Evolutionary conservation across 35 echinoderm and acorn worm species (phyloP).

Genomic region (Ophiothrix spiculata): DNA sequence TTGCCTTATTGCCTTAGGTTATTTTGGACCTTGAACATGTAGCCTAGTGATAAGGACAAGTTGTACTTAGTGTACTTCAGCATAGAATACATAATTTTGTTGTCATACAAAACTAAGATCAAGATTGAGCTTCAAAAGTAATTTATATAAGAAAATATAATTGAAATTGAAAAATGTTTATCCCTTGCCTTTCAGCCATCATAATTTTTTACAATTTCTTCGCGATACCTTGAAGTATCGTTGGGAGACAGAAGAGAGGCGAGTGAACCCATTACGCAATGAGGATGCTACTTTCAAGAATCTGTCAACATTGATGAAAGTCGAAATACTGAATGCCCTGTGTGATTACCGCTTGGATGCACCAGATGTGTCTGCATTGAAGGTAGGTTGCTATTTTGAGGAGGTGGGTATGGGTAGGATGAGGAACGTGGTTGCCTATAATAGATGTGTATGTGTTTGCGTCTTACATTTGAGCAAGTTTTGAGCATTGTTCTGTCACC

Average conservation of each 20-base stretch:
- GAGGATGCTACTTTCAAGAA: constrained; percentile 77
- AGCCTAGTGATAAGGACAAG: too few species aligned
- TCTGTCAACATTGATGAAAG: constrained; percentile 81
- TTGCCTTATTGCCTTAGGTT: too few species aligned
- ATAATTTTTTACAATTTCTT: constrained; percentile 66
- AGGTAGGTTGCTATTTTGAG: constrained; percentile 44
- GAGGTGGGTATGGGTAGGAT: background rate
- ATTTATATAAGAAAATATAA: background rate
- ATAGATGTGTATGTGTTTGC: too few species aligned
- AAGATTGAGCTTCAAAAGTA: too few species aligned
- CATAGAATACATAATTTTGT: too few species aligned
- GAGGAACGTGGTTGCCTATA: background rate
- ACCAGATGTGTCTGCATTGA: constrained; percentile 73
- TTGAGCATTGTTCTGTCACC: too few species aligned
- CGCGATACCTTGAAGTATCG: constrained; percentile 59
- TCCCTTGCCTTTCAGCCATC: background rate
- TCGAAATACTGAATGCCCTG: constrained; percentile 72
- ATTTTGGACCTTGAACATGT: too few species aligned
- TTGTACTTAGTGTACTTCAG: too few species aligned
- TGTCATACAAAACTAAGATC: too few species aligned
- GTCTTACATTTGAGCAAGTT: too few species aligned
- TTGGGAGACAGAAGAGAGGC: constrained; percentile 57
- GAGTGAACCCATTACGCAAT: constrained; percentile 77
- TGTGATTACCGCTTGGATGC: constrained; percentile 96
- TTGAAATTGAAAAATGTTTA: background rate